Evolutionary conservation across 2,888 invertebrate species (phyloP).

Genomic region (Drosophila recens): DNA sequence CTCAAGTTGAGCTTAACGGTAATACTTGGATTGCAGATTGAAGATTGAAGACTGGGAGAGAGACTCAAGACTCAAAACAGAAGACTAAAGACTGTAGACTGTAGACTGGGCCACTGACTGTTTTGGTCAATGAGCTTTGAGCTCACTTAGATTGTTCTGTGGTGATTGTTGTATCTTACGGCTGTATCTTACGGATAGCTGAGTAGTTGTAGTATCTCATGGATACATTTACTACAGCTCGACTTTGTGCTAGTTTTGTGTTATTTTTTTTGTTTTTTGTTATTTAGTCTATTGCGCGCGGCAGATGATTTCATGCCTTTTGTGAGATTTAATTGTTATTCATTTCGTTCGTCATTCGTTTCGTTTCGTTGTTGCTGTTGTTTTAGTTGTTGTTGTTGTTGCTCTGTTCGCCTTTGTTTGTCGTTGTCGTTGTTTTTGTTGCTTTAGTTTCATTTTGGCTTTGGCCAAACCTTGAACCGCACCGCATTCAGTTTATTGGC

Average conservation of each 20-base stretch:
- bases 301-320: conserved; percentile 80
- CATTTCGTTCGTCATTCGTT: conserved; percentile 69
- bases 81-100: conserved; percentile 12
- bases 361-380: conserved; percentile 32
- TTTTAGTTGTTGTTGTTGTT: conserved; percentile 36
- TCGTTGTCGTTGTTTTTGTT: conserved; percentile 55
- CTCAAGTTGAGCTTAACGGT: conserved; percentile 75
- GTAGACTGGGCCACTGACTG: conserved; percentile 54
- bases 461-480: conserved; percentile 83
- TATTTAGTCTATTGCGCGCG: conserved; percentile 53
- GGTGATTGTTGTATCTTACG: conserved; percentile 38
- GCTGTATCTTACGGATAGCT: conserved; percentile 61
- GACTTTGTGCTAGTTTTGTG: conserved; percentile 70
- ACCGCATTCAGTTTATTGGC: conserved; percentile 82
- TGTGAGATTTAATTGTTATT: conserved; percentile 80
- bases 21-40: conserved; percentile 43
- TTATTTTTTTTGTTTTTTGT: conserved; percentile 1
- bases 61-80: conserved; percentile 6
- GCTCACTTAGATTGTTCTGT: conserved; percentile 36
- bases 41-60: conserved; percentile 16
- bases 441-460: conserved; percentile 80
- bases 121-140: conserved; percentile 78
- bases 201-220: conserved; percentile 47
- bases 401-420: conserved; percentile 19
- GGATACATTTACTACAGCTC: conserved; percentile 63